phyloP scores from a whole-genome alignment of 1,140 invertebrate species.

The Reticulitermes speratus region DNA sequence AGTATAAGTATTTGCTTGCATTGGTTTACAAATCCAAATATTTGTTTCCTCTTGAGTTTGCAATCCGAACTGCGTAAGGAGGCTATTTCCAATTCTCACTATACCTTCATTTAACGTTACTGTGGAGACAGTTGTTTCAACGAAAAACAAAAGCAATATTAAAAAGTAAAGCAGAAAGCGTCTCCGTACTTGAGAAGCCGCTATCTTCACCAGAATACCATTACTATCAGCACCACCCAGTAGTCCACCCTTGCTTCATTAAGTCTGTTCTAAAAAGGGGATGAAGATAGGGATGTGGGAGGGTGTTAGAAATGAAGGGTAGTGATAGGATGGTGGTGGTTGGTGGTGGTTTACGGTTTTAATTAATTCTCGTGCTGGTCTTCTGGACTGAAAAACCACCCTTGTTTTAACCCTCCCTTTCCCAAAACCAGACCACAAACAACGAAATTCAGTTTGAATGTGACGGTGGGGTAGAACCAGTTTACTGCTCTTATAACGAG shows the following conservation, averaged over 20 bases:
- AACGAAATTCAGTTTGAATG: conserved; percentile 10
- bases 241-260: conserved; percentile 19
- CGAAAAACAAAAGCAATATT: neutral
- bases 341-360: conserved; percentile 24
- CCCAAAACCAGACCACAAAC: neutral
- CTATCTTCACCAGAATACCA: neutral
- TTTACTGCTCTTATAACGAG: too few species aligned
- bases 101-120: neutral
- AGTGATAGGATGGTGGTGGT: neutral
- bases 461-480: neutral
- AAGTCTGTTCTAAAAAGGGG: conserved; percentile 18
- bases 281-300: neutral
- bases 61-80: neutral
- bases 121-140: conserved; percentile 7
- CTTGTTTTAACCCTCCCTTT: neutral
- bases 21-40: too few species aligned
- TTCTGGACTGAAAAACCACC: neutral
- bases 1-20: too few species aligned
- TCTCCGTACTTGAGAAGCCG: neutral
- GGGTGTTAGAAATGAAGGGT: neutral
- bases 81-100: neutral
- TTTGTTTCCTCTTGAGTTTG: too few species aligned
- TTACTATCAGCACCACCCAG: neutral
- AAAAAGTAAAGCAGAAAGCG: neutral
- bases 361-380: conserved; percentile 26